These are phyloP conservation scores for Herpetotheres cachinnans DNA, from an alignment of 2,113 vertebrate species.

Conservation along the genomic window DNA sequence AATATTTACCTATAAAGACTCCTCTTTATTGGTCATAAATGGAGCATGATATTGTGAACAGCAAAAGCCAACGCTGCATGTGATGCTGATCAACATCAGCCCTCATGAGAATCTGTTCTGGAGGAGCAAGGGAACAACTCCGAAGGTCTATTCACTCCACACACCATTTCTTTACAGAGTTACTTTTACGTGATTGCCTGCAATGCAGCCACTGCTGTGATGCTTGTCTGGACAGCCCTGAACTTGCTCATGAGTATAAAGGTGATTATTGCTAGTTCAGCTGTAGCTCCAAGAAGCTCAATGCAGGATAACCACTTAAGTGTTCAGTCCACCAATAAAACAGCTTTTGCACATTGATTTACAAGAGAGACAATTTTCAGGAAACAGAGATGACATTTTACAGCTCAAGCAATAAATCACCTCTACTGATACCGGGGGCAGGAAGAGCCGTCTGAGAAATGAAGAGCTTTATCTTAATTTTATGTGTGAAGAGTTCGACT, in stretches of 20 bases:
- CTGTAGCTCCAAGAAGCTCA: not conserved
- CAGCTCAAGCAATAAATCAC: not conserved
- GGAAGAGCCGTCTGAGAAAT: not conserved
- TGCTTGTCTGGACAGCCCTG: not conserved
- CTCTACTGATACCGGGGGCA: not conserved
- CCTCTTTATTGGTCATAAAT: not conserved
- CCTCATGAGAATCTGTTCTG: not conserved
- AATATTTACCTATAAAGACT: not conserved
- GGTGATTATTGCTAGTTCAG: not conserved
- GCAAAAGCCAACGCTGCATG: fast-evolving
- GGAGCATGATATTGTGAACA: fast-evolving
- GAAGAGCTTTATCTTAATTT: not conserved
- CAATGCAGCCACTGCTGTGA: not conserved
- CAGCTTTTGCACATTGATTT: not conserved
- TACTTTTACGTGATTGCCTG: not conserved
- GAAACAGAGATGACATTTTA: not conserved
- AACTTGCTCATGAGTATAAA: not conserved
- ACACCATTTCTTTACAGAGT: not conserved
- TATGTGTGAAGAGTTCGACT: not conserved
- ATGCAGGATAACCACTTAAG: fast-evolving
- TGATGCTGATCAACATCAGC: not conserved
- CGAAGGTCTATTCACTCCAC: not conserved
- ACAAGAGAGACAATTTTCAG: not conserved
- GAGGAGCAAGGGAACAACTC: not conserved
- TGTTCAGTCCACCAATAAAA: not conserved